These are phyloP conservation scores for Dermolepida albohirtum DNA, from an alignment of 2,888 invertebrate species.

Conservation along the genomic window DNA sequence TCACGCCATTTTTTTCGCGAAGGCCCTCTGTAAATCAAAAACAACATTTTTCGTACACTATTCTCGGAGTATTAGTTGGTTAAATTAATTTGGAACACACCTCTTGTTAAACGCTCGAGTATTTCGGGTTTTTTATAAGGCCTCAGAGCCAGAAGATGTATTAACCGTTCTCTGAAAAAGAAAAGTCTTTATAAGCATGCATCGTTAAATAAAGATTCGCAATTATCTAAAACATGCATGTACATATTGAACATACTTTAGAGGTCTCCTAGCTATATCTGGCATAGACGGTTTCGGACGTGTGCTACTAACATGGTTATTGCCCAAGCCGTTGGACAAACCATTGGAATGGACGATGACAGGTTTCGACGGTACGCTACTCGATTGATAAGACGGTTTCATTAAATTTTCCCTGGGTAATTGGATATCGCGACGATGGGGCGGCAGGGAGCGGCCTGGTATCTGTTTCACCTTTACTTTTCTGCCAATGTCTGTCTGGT, in stretches of 20 bases:
- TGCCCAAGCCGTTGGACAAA: slow-evolving; percentile 57
- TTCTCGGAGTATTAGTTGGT: no score
- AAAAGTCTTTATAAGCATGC: not conserved
- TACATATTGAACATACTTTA: slow-evolving; percentile 48
- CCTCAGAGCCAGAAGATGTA: slow-evolving; percentile 92
- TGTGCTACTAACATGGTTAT: slow-evolving; percentile 64
- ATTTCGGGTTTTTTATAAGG: slow-evolving; percentile 95
- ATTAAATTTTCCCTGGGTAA: slow-evolving; percentile 57
- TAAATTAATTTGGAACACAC: slow-evolving; percentile 67
- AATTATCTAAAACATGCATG: not conserved
- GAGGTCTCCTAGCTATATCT: slow-evolving; percentile 79
- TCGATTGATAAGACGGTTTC: slow-evolving; percentile 61
- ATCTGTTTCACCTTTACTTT: slow-evolving; percentile 82
- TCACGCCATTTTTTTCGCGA: slow-evolving; percentile 81
- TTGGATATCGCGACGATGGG: slow-evolving; percentile 59
- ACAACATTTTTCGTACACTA: slow-evolving; percentile 2
- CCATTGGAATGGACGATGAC: slow-evolving; percentile 50
- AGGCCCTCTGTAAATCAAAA: slow-evolving; percentile 80
- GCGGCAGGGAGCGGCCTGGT: slow-evolving; percentile 50
- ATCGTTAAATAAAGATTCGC: no score
- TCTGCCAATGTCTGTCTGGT: slow-evolving; percentile 89
- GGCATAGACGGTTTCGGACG: slow-evolving; percentile 67
- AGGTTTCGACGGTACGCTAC: slow-evolving; percentile 56
- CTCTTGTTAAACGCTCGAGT: slow-evolving; percentile 82
- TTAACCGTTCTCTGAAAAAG: slow-evolving; percentile 84